Conservation (phyloP, 2,113 vertebrate genomes). For the Anarhynchus alexandrinus region DNA sequence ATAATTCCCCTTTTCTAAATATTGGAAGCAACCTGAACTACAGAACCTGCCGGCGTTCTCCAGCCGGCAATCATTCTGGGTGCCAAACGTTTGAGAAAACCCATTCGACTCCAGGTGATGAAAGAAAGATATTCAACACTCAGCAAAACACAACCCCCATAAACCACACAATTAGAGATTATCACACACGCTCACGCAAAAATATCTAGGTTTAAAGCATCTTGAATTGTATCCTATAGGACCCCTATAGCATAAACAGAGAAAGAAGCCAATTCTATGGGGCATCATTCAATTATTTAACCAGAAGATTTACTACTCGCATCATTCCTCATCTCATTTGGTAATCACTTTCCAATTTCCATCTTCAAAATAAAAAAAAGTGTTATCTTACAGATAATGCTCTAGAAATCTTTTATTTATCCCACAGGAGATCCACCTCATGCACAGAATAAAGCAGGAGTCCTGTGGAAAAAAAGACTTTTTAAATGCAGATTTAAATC, state of each 20-base stretch:
- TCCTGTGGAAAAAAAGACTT: neutral
- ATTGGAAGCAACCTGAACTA: neutral
- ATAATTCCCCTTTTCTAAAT: neutral
- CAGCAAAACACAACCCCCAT: neutral
- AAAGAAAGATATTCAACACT: neutral
- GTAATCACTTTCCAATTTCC: neutral
- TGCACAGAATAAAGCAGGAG: neutral
- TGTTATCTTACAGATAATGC: neutral
- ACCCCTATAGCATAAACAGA: neutral
- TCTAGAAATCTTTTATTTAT: slow-evolving; percentile 42
- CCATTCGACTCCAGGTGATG: neutral
- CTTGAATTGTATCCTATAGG: neutral
- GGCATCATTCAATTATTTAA: neutral
- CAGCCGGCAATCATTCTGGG: neutral
- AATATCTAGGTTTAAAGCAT: neutral
- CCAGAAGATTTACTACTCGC: neutral
- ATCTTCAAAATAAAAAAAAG: neutral
- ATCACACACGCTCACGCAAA: neutral
- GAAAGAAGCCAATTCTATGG: neutral
- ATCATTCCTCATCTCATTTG: neutral
- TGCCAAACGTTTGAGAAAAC: neutral
- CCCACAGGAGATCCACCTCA: slow-evolving; percentile 2
- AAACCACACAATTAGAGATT: neutral
- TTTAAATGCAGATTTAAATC: neutral
- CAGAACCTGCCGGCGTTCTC: neutral